phyloP scores from a whole-genome alignment of 2,113 vertebrate genomes.

The Oncorhynchus tshawytscha region DNA sequence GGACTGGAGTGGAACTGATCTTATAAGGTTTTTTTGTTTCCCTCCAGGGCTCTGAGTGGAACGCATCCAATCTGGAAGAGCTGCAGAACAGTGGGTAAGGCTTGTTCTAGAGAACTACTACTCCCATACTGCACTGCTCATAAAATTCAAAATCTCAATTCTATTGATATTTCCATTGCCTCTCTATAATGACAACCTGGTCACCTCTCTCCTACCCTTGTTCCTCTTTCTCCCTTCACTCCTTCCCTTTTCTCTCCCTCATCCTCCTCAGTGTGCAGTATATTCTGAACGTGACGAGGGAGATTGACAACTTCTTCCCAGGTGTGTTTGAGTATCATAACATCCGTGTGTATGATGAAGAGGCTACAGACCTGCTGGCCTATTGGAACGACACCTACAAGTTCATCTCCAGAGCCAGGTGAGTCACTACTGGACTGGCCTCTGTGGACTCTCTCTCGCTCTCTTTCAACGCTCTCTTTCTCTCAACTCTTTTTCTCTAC shows the following conservation, averaged over 20 bases:
- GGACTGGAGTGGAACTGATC: not conserved
- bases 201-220: not conserved
- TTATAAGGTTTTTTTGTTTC: not conserved
- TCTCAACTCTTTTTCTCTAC: not conserved
- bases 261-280: constrained; percentile 78
- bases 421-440: constrained; percentile 35
- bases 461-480: not conserved
- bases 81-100: constrained; percentile 96
- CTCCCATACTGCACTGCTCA: not conserved
- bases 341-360: constrained; percentile 95
- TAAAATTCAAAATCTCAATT: not conserved
- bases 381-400: constrained; percentile 99
- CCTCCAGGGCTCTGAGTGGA: constrained; percentile 94
- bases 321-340: constrained; percentile 96
- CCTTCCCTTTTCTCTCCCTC: constrained; percentile 4
- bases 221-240: not conserved
- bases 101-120: no score
- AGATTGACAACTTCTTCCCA: constrained; percentile 98
- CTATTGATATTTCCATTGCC: not conserved
- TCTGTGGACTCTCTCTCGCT: not conserved
- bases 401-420: constrained; percentile 99
- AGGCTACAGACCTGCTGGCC: constrained; percentile 94
- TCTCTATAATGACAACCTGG: not conserved
- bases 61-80: constrained; percentile 96
- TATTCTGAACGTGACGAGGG: constrained; percentile 95